phyloP scores from a whole-genome alignment of 2,797 vertebrate genomes.

The Acanthiza pusilla region DNA sequence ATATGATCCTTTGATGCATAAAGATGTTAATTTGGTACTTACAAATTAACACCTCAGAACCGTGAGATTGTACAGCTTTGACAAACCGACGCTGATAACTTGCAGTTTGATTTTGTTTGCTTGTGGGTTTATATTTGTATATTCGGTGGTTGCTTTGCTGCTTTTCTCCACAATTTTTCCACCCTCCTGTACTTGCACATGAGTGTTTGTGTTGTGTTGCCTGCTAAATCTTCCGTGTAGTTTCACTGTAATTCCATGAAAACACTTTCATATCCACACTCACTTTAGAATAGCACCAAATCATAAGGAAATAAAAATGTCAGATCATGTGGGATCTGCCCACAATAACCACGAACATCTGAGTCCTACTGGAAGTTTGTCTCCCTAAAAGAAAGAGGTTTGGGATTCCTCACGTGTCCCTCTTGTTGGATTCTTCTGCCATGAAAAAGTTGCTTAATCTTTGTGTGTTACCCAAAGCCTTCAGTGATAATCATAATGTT shows the following conservation, averaged over 20 bases:
- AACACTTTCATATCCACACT: background rate
- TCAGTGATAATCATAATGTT: background rate
- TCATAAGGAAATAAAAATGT: background rate
- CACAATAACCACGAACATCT: background rate
- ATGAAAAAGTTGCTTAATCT: background rate
- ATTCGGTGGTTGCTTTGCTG: background rate
- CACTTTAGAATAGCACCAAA: background rate
- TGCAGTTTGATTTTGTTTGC: background rate
- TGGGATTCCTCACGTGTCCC: background rate
- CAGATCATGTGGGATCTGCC: background rate
- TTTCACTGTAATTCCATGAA: background rate
- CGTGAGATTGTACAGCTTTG: background rate
- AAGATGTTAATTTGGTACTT: background rate
- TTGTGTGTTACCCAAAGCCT: background rate
- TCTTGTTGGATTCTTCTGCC: background rate
- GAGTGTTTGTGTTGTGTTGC: background rate
- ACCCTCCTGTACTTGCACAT: background rate
- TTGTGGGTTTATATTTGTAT: background rate
- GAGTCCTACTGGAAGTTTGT: background rate
- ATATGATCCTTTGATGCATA: background rate
- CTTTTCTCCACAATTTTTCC: background rate
- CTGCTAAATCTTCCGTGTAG: background rate
- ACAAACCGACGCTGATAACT: background rate
- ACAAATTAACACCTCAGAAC: background rate
- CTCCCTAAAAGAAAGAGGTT: background rate